Evolutionary conservation across 2,113 vertebrate genomes (phyloP).

Genomic region (Helogale parvula): DNA sequence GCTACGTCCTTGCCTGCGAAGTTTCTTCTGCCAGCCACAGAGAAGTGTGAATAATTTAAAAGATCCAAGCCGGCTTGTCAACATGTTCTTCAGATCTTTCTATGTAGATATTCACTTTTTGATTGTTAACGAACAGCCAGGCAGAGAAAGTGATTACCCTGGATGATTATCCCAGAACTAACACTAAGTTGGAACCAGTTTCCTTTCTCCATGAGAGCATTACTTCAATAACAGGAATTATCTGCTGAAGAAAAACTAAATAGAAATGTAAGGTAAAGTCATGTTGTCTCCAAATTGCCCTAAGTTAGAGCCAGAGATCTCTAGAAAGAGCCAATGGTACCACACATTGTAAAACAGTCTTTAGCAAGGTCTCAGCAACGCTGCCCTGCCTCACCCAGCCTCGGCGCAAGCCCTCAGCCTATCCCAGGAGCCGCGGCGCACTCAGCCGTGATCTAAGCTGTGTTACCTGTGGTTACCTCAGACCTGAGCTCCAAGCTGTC

Average conservation of each 20-base stretch:
- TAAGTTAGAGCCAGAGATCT: not conserved
- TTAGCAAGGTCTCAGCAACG: not conserved
- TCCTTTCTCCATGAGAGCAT: not conserved
- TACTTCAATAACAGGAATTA: not conserved
- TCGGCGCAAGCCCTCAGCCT: not conserved
- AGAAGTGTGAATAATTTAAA: not conserved
- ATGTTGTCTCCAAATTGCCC: not conserved
- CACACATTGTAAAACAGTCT: not conserved
- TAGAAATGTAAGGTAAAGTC: not conserved
- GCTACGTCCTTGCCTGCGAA: conserved; percentile 15
- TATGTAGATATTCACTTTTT: not conserved
- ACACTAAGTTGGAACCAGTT: not conserved
- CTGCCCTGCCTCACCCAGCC: not conserved
- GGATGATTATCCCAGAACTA: not conserved
- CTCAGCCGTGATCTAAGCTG: not conserved
- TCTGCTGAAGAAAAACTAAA: not conserved
- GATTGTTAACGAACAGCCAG: not conserved
- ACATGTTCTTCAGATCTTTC: not conserved
- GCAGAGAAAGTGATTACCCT: not conserved
- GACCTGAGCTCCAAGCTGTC: not conserved
- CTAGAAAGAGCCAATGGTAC: not conserved
- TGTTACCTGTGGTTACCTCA: not conserved
- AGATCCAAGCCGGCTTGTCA: not conserved
- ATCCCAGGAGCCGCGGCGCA: not conserved
- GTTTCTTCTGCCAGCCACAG: not conserved